Conservation (phyloP, 2,888 invertebrate species). For the Helicoverpa assulta region DNA sequence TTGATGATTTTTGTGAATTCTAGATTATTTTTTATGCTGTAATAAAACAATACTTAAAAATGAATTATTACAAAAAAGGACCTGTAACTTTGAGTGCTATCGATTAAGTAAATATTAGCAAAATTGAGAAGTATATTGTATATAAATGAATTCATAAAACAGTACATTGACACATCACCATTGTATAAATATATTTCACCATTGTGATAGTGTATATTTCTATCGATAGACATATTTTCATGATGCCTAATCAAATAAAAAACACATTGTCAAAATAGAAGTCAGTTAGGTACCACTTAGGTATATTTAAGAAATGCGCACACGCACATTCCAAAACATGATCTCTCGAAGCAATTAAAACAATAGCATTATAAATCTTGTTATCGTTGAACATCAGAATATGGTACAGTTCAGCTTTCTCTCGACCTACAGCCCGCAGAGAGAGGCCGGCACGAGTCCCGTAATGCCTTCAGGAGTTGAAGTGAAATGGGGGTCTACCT, state of each 20-base stretch:
- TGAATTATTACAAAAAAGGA: no score
- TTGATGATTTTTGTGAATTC: background rate
- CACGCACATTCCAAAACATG: slow-evolving; percentile 5
- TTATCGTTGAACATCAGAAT: slow-evolving; percentile 46
- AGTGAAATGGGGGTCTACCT: background rate
- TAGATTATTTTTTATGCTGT: background rate
- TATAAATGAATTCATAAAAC: no score
- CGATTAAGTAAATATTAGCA: no score
- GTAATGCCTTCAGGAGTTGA: slow-evolving; percentile 46
- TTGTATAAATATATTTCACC: no score
- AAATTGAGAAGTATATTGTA: background rate
- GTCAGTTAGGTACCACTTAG: background rate
- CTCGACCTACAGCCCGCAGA: slow-evolving; percentile 49
- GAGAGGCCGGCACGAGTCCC: slow-evolving; percentile 34
- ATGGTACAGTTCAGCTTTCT: slow-evolving; percentile 50
- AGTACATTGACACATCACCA: no score
- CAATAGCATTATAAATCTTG: slow-evolving; percentile 57
- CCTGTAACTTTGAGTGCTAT: no score
- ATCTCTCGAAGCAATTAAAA: slow-evolving; percentile 39
- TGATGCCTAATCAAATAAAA: no score
- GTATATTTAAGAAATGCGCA: background rate
- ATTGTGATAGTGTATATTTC: no score
- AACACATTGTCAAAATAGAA: no score
- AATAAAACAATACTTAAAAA: no score
- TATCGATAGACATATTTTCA: no score